Base-by-base conservation (phyloP, 1,140 invertebrate genomes). In the Grapholita molesta region DNA sequence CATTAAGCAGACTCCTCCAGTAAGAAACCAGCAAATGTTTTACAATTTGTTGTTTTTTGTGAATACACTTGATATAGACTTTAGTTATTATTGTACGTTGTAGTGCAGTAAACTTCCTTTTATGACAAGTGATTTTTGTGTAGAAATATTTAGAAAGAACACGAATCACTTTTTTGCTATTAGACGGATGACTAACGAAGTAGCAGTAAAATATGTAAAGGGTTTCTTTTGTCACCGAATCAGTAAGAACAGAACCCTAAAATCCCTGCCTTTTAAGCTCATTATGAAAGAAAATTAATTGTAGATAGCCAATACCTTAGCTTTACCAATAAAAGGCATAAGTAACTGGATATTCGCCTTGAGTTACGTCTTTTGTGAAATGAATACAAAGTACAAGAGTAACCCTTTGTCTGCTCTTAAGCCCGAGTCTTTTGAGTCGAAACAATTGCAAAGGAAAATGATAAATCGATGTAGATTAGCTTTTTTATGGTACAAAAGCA, bases 381-480 rank as follows among this genome's bases (percentile, higher is more conserved):
- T 48, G 2, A 48, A 18, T 2, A 48, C 6, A 48, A 48, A 48
- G 9, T 48, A 38, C 6, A 18, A 48, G 7, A 61, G 28, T 9
- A 61, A 61, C 55, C 55, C 55, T 61, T 61, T 61, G 55, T 61
- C 55, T 25, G 24, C 1, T 6, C 53, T 25, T 25, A 28, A 61
- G n/a, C 23, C 6, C 24, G 53, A 61, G 55, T 61, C 55, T 15
- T 28, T 15, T 25, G 25, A 28, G 24, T 32, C 6, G 55, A 61
- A 61, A 61, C 55, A 61, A 61, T 61, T 61, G 55, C 3, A 21
- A 32, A 30, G 55, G 55, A 61, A 61, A 61, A 61, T 61, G 55
- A 61, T 61, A 61, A 61, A 61, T 61, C 55, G 55, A 61, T 28
- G 25, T 61, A 30, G 7, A 61, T 61, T 61, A 32, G 55, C 25